Conservation (phyloP, 2,888 invertebrate species). For the Rapana venosa region DNA sequence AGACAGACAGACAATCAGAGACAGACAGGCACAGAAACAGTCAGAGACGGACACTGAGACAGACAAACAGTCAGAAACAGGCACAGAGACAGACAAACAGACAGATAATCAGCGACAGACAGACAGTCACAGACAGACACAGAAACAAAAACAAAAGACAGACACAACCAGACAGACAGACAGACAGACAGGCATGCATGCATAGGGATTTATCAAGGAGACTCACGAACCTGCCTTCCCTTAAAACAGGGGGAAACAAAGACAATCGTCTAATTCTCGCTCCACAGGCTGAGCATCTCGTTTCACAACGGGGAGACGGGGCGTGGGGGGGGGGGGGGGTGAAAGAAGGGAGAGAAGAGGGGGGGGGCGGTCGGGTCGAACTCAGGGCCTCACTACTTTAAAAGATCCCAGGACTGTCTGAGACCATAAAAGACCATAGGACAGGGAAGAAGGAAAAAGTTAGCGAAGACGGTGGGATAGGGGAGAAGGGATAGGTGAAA, state of each 20-base stretch:
- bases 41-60: no score
- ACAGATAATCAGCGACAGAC: no score
- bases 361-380: not conserved
- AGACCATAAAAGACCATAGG: not conserved
- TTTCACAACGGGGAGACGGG: not conserved
- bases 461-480: not conserved
- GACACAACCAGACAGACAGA: no score
- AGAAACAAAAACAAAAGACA: no score
- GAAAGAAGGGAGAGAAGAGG: not conserved
- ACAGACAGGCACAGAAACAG: no score
- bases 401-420: not conserved
- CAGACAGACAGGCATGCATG: no score
- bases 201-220: no score
- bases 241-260: not conserved
- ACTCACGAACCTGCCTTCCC: not conserved
- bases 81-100: no score
- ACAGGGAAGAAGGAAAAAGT: not conserved
- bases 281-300: not conserved
- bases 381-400: not conserved
- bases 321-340: not conserved
- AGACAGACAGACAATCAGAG: no score
- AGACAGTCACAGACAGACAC: no score
- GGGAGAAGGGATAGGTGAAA: not conserved
- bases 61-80: no score
- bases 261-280: not conserved